Conservation (phyloP, 2,888 invertebrate species). For the Drosophila kokeensis region DNA sequence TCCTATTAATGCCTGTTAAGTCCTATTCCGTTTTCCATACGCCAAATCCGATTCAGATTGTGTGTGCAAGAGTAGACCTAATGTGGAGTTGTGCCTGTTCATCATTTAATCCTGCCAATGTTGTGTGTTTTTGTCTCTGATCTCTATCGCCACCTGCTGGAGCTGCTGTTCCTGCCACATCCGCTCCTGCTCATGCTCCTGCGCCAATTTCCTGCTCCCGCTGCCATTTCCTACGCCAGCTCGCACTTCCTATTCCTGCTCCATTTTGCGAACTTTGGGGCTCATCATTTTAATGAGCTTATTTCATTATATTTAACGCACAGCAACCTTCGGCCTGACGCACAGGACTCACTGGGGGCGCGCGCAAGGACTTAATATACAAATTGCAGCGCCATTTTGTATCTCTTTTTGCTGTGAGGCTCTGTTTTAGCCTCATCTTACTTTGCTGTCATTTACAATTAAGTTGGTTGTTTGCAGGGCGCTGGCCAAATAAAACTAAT, state of each 20-base stretch:
- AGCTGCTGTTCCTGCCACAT: neutral
- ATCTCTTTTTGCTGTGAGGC: conserved; percentile 24
- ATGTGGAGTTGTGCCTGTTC: conserved; percentile 1
- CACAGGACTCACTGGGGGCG: conserved; percentile 10
- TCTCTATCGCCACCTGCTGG: neutral
- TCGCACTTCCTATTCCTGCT: conserved; percentile 1
- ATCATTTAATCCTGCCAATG: conserved; percentile 3
- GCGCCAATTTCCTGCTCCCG: conserved; percentile 7
- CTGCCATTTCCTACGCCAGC: neutral
- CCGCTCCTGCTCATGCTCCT: neutral
- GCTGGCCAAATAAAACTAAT: conserved; percentile 72
- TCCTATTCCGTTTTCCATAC: neutral
- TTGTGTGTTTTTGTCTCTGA: conserved; percentile 5
- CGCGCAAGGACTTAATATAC: conserved; percentile 52
- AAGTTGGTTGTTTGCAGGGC: conserved; percentile 45
- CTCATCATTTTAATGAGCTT: conserved; percentile 78
- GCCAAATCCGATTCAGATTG: neutral
- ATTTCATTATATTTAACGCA: conserved; percentile 72
- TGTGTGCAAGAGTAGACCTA: neutral
- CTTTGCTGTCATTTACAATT: conserved; percentile 59
- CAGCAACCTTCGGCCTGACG: conserved; percentile 14
- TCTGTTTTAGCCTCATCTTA: conserved; percentile 20
- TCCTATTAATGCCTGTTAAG: neutral
- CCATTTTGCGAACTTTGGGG: conserved; percentile 33
- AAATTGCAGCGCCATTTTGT: conserved; percentile 58